Conservation (phyloP, 2,888 invertebrate genomes). For the Glaucopsyche alexis region DNA sequence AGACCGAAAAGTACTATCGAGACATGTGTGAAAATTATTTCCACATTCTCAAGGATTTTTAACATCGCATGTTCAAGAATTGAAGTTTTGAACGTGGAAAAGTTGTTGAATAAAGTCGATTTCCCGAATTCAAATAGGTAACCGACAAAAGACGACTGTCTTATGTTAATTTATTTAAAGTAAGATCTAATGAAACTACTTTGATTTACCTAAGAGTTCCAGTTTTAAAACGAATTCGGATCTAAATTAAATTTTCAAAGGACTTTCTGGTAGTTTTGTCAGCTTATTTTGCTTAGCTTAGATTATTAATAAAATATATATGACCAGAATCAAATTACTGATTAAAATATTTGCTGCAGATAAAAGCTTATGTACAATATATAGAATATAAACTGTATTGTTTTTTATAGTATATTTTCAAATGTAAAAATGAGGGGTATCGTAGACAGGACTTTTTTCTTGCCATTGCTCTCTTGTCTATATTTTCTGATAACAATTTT, state of each 20-base stretch:
- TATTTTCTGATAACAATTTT: too few species aligned
- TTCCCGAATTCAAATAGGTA: background rate
- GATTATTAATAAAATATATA: background rate
- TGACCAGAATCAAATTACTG: too few species aligned
- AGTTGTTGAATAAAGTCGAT: background rate
- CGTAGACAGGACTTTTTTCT: too few species aligned
- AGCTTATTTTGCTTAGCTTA: background rate
- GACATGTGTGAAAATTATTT: background rate
- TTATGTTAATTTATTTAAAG: slow-evolving; percentile 3
- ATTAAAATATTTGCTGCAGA: too few species aligned
- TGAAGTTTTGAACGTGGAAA: background rate
- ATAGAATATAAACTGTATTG: too few species aligned
- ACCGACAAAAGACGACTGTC: background rate
- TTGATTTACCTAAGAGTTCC: background rate
- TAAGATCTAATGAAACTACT: background rate
- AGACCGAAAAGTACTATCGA: background rate
- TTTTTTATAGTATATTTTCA: too few species aligned
- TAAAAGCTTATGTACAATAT: too few species aligned
- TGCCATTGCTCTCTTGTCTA: too few species aligned
- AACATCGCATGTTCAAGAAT: background rate
- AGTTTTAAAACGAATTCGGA: background rate
- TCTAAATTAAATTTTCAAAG: background rate
- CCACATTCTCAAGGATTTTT: background rate
- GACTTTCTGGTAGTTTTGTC: background rate
- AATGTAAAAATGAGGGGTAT: too few species aligned